phyloP scores from a whole-genome alignment of 2,797 vertebrate genomes.

The Karalla daura region DNA sequence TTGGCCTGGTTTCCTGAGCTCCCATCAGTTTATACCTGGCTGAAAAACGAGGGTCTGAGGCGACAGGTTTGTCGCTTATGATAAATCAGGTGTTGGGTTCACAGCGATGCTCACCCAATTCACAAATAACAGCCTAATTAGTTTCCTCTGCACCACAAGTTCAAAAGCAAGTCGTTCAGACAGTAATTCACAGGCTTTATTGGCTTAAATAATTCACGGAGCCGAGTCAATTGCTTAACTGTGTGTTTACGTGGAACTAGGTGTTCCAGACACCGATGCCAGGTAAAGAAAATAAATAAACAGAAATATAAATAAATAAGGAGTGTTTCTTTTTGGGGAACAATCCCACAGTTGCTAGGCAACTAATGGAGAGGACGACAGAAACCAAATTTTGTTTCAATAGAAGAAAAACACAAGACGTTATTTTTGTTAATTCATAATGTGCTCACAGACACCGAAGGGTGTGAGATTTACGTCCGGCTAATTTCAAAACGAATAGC shows the following conservation, averaged over 20 bases:
- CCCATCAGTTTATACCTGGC: background rate
- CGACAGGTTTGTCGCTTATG: background rate
- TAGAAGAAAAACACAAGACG: slow-evolving; percentile 7
- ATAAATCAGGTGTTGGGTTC: slow-evolving; percentile 11
- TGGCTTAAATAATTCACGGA: slow-evolving; percentile 40
- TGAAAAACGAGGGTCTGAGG: background rate
- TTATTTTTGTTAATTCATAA: slow-evolving; percentile 32
- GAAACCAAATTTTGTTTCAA: slow-evolving; percentile 37
- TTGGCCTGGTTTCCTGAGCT: slow-evolving; percentile 5
- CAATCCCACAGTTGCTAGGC: slow-evolving; percentile 52
- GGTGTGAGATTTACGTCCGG: background rate
- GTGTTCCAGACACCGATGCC: slow-evolving; percentile 17
- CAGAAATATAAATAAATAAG: slow-evolving; percentile 24
- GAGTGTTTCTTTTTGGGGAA: slow-evolving; percentile 19
- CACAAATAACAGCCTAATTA: slow-evolving; percentile 27
- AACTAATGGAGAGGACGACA: slow-evolving; percentile 48
- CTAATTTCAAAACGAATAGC: slow-evolving; percentile 29
- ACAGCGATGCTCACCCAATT: slow-evolving; percentile 6
- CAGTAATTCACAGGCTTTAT: slow-evolving; percentile 2
- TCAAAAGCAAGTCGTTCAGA: slow-evolving; percentile 42
- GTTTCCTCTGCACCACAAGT: slow-evolving; percentile 20
- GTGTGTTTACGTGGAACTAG: slow-evolving; percentile 30
- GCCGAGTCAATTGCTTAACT: background rate
- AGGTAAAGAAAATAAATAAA: slow-evolving; percentile 31
- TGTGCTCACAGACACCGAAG: slow-evolving; percentile 9